These are phyloP conservation scores for Agapetus fuscipes DNA, from an alignment of 2,888 invertebrate species.

Conservation along the genomic window DNA sequence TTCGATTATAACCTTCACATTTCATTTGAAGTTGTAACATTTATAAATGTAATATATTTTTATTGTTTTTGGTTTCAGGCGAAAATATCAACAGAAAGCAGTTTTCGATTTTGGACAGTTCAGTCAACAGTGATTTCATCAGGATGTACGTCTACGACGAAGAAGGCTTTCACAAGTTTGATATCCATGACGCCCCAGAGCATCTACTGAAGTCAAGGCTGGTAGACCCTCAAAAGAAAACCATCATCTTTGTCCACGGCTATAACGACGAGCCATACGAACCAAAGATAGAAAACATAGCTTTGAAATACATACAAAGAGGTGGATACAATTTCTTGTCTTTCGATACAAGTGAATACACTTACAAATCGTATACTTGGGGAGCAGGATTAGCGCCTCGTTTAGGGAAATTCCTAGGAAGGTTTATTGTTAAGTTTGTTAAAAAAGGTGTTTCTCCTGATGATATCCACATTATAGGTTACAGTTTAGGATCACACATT, in stretches of 20 bases:
- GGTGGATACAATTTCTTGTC: slow-evolving; percentile 13
- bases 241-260: slow-evolving; percentile 14
- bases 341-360: slow-evolving; percentile 11
- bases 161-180: slow-evolving; percentile 7
- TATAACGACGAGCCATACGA: slow-evolving; percentile 12
- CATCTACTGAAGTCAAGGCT: slow-evolving; percentile 2
- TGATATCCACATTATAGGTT: slow-evolving; percentile 15
- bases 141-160: no score
- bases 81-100: no score
- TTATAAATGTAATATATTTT: no score
- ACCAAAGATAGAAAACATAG: slow-evolving; percentile 9
- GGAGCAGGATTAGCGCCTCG: slow-evolving; percentile 4
- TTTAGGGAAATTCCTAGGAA: slow-evolving; percentile 7
- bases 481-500: slow-evolving; percentile 19
- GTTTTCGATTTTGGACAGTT: no score
- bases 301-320: slow-evolving; percentile 1
- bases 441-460: slow-evolving; percentile 8
- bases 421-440: slow-evolving; percentile 11
- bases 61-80: no score
- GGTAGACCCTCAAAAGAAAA: slow-evolving; percentile 8
- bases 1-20: no score
- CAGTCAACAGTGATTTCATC: no score
- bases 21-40: no score
- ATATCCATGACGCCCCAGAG: slow-evolving; percentile 7
- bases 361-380: slow-evolving; percentile 3